These are phyloP conservation scores for Oenanthe melanoleuca DNA, from an alignment of 2,113 vertebrate genomes.

Conservation along the genomic window DNA sequence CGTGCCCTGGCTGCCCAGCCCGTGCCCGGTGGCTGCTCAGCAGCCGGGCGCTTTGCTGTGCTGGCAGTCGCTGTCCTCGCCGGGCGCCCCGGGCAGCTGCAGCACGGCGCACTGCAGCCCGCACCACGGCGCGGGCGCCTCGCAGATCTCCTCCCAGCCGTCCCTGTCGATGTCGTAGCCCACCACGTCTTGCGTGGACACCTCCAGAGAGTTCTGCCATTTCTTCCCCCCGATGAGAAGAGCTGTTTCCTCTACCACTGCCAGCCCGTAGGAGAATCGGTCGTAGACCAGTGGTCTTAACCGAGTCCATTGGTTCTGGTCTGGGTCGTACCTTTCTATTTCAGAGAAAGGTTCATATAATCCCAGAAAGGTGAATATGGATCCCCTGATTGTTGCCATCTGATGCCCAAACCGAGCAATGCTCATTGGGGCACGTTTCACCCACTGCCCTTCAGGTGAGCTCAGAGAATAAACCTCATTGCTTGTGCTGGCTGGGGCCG, in stretches of 20 bases:
- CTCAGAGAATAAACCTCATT: slow-evolving; percentile 81
- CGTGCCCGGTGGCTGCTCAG: not conserved
- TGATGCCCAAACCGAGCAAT: slow-evolving; percentile 91
- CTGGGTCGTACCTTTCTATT: slow-evolving; percentile 86
- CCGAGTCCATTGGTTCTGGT: slow-evolving; percentile 86
- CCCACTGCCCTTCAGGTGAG: slow-evolving; percentile 74
- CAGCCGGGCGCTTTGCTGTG: not conserved
- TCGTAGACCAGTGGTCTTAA: slow-evolving; percentile 84
- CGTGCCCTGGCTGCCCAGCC: no score
- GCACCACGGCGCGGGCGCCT: slow-evolving; percentile 84
- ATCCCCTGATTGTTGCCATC: slow-evolving; percentile 81
- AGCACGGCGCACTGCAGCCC: slow-evolving; percentile 87
- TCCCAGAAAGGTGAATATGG: slow-evolving; percentile 92
- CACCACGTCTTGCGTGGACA: slow-evolving; percentile 85
- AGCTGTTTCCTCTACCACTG: slow-evolving; percentile 76
- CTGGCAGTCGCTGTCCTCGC: not conserved
- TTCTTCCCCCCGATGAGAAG: slow-evolving; percentile 91
- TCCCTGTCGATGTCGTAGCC: slow-evolving; percentile 89
- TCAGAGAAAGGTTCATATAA: slow-evolving; percentile 93
- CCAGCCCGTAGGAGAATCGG: slow-evolving; percentile 89
- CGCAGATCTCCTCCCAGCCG: slow-evolving; percentile 89
- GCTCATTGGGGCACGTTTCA: slow-evolving; percentile 84
- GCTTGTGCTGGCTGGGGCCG: slow-evolving; percentile 73
- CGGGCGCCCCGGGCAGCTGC: slow-evolving; percentile 72
- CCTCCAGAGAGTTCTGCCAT: slow-evolving; percentile 87